These are phyloP conservation scores for Antheraea yamamai DNA, from an alignment of 2,888 invertebrate genomes.

Conservation along the genomic window DNA sequence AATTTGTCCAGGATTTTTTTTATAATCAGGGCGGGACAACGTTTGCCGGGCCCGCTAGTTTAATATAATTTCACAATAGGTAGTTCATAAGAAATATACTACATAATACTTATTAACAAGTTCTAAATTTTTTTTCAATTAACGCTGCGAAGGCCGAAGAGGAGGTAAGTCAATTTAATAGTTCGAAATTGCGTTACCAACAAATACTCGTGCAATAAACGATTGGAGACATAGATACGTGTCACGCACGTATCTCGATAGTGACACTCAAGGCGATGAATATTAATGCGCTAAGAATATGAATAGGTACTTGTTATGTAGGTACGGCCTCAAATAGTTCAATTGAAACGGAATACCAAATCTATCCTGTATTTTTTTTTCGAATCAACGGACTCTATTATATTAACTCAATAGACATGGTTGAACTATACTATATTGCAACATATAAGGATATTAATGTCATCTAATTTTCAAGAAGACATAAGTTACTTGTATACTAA, in stretches of 20 bases:
- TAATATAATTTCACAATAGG: too few species aligned
- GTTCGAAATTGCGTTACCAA: background rate
- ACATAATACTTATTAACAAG: too few species aligned
- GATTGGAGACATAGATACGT: background rate
- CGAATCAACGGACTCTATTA: background rate
- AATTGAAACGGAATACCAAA: background rate
- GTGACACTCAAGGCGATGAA: background rate
- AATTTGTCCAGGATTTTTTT: too few species aligned
- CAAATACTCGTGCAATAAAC: background rate
- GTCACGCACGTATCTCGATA: background rate
- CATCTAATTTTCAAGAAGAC: too few species aligned
- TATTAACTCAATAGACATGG: background rate
- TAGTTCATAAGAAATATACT: too few species aligned
- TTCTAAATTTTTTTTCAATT: slow-evolving; percentile 37
- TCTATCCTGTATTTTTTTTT: background rate
- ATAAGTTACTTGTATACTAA: too few species aligned
- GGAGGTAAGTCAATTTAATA: slow-evolving; percentile 45
- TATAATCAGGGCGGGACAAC: too few species aligned
- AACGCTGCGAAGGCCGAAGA: slow-evolving; percentile 51
- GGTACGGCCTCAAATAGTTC: background rate
- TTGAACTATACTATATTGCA: background rate
- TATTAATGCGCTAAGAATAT: background rate
- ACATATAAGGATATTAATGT: too few species aligned
- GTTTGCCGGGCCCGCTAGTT: too few species aligned
- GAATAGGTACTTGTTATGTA: background rate